These are phyloP conservation scores for Etheostoma cragini DNA, from an alignment of 2,113 vertebrate species.

Conservation along the genomic window DNA sequence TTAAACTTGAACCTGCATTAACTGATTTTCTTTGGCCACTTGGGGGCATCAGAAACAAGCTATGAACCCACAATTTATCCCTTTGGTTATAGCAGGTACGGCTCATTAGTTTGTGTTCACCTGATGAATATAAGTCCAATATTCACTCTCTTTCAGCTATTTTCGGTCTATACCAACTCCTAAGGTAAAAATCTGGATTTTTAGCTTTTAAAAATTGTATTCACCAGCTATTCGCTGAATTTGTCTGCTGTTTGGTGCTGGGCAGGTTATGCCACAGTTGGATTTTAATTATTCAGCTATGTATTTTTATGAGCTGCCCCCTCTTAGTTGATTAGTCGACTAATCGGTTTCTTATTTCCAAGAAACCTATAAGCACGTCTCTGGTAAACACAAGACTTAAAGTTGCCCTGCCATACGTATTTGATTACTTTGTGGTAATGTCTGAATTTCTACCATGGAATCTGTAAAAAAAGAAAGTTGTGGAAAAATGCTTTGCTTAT, in stretches of 20 bases:
- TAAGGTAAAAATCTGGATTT: not conserved
- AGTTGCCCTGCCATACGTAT: too few species aligned
- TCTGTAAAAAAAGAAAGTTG: too few species aligned
- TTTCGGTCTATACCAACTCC: not conserved
- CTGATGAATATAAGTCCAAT: not conserved
- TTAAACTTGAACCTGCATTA: not conserved
- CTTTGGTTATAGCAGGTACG: not conserved
- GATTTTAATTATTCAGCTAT: not conserved
- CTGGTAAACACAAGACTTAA: too few species aligned
- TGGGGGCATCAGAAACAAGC: constrained; percentile 44
- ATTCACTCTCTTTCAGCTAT: not conserved
- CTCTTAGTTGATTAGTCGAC: too few species aligned
- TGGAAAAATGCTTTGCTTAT: too few species aligned
- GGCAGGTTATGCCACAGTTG: not conserved
- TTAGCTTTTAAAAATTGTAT: not conserved
- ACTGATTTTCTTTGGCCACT: not conserved
- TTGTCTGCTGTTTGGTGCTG: not conserved
- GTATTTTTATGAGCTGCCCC: too few species aligned
- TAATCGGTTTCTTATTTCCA: too few species aligned
- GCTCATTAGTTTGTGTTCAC: not conserved
- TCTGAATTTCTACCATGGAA: too few species aligned
- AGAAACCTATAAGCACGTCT: too few species aligned
- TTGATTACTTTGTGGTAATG: too few species aligned
- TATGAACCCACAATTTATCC: not conserved
- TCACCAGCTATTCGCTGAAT: not conserved